These are phyloP conservation scores for Dromius quadrimaculatus DNA, from an alignment of 2,888 invertebrate species.

Conservation along the genomic window DNA sequence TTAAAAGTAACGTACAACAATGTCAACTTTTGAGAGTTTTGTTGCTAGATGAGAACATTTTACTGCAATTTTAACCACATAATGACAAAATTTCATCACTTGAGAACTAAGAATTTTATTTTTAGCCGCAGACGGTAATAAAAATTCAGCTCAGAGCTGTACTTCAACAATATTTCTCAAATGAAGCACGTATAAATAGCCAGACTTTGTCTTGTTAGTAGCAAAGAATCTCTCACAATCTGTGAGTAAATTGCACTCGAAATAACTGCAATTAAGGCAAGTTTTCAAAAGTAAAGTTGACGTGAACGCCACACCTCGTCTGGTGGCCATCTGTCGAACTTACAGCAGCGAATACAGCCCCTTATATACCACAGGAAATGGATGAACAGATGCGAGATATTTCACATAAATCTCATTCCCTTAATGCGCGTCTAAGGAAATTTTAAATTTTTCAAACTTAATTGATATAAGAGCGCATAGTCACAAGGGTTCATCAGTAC, in stretches of 20 bases:
- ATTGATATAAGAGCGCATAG: no score
- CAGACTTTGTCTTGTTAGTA: neutral
- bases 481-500: no score
- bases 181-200: slow-evolving; percentile 7
- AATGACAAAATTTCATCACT: slow-evolving; percentile 1
- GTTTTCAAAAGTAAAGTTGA: slow-evolving; percentile 12
- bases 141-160: neutral
- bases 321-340: slow-evolving; percentile 28
- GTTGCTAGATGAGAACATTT: no score
- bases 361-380: no score
- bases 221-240: neutral
- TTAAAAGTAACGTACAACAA: no score
- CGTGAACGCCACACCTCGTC: slow-evolving; percentile 12
- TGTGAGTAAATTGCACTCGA: slow-evolving; percentile 7
- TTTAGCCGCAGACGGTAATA: slow-evolving; percentile 3
- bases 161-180: neutral
- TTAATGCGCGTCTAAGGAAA: no score
- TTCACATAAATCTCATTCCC: no score
- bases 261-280: slow-evolving; percentile 13
- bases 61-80: slow-evolving; percentile 7
- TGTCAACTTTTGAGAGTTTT: no score
- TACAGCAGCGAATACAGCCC: no score
- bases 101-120: neutral
- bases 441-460: no score
- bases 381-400: no score